Evolutionary conservation across 2,888 invertebrate genomes (phyloP).

Genomic region (Scaptomyza parva): DNA sequence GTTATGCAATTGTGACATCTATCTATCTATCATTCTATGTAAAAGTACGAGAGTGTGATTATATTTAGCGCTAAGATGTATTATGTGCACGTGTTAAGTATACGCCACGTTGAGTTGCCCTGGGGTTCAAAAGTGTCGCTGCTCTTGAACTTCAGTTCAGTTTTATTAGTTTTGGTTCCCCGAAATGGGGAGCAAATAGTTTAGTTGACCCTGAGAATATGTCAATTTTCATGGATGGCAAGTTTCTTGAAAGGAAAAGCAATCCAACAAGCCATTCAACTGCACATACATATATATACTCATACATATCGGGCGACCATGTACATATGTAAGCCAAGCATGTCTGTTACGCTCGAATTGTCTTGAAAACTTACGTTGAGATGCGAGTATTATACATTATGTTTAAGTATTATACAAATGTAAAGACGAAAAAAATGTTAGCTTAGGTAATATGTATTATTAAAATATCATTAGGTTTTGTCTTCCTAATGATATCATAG

Average conservation of each 20-base stretch:
- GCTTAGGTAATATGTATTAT: slow-evolving; percentile 4
- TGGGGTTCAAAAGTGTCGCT: slow-evolving; percentile 25
- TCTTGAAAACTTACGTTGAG: slow-evolving; percentile 27
- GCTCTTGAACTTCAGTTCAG: slow-evolving; percentile 64
- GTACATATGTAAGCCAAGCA: slow-evolving; percentile 63
- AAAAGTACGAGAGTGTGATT: slow-evolving; percentile 28
- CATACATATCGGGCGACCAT: slow-evolving; percentile 21
- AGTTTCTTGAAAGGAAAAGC: slow-evolving; percentile 41
- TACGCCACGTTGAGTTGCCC: slow-evolving; percentile 43
- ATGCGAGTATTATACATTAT: background rate
- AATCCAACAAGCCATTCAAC: slow-evolving; percentile 34
- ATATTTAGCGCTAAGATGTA: slow-evolving; percentile 47
- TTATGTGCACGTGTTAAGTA: slow-evolving; percentile 52
- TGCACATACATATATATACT: slow-evolving; percentile 10
- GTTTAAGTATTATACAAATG: slow-evolving; percentile 1
- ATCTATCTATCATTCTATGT: slow-evolving; percentile 28
- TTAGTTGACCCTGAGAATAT: slow-evolving; percentile 35
- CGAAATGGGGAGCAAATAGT: slow-evolving; percentile 3
- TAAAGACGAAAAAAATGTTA: slow-evolving; percentile 2
- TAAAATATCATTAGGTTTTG: slow-evolving; percentile 1
- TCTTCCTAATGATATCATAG: slow-evolving; percentile 32
- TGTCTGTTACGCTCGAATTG: slow-evolving; percentile 68
- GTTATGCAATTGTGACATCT: slow-evolving; percentile 61
- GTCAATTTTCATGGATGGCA: slow-evolving; percentile 50
- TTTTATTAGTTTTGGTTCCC: slow-evolving; percentile 13